phyloP scores from a whole-genome alignment of 2,888 invertebrate genomes.

The Marasmarcha lunaedactyla region DNA sequence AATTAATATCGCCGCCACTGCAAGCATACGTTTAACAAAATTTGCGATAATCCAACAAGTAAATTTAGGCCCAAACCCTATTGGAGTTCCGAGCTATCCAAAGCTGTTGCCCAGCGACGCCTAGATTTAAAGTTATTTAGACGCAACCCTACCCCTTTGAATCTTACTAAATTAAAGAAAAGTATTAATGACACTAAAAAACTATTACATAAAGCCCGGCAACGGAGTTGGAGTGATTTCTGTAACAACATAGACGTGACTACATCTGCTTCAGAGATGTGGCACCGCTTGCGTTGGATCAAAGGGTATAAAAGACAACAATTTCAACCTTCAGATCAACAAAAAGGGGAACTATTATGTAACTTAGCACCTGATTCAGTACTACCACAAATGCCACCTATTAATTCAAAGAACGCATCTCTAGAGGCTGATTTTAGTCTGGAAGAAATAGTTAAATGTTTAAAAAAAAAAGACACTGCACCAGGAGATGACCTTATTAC shows the following conservation, averaged over 20 bases:
- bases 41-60: constrained; percentile 1
- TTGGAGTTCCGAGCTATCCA: constrained; percentile 6
- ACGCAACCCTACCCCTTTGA: constrained; percentile 7
- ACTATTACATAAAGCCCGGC: not conserved
- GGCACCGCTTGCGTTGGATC: constrained; percentile 6
- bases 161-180: not conserved
- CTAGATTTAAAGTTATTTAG: constrained; percentile 8
- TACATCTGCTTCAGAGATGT: not conserved
- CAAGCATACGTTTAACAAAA: constrained; percentile 6
- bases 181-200: not conserved
- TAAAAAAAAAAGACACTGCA: constrained; percentile 2
- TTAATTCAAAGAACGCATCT: constrained; percentile 5
- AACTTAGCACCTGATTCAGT: constrained; percentile 12
- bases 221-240: not conserved
- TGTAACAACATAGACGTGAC: not conserved
- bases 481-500: not conserved
- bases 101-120: constrained; percentile 7
- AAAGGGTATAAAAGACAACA: constrained; percentile 5
- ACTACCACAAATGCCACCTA: not conserved
- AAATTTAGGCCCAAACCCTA: constrained; percentile 8
- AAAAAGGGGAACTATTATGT: constrained; percentile 2
- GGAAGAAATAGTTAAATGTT: not conserved
- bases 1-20: constrained; percentile 4
- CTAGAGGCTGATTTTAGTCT: constrained; percentile 1
- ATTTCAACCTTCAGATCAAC: constrained; percentile 2